Evolutionary conservation across 2,888 invertebrate genomes (phyloP), one percentile per base, ranked within the genome.

Genomic region (Stegophylla sp.): DNA sequence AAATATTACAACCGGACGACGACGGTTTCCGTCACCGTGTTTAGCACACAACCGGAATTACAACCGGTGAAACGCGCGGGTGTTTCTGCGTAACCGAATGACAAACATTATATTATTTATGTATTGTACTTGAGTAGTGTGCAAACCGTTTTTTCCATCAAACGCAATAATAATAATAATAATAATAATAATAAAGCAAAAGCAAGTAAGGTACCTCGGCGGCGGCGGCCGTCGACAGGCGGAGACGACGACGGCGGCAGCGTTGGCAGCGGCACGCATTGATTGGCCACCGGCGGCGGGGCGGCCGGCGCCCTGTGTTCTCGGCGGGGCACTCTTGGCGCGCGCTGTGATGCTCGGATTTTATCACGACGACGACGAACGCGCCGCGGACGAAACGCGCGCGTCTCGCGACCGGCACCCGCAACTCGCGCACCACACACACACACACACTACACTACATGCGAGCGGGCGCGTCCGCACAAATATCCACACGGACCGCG

Each of bases 201-300:
- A n/a, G n/a, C n/a, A n/a, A n/a, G n/a, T n/a, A 9, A 3, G 15
- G 10, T 66, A 76, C 75, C 74, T 74, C n/a, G 75, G 3, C n/a
- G n/a, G 56, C 56, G 66, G 56, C 77, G 59, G 45, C 67, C 67
- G 77, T 64, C 74, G 63, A 64, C 63, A 61, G 51, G 75, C 64
- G 51, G 63, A 48, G 66, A 13, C 73, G 61, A 10, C 71, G 34
- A 28, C 72, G 26, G 48, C 61, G 63, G 48, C 74, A 48, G 48
- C 63, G 74, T 48, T 48, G 41, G 20, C 48, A 45, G 45, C 76
- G 23, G 67, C 28, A 28, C 28, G 67, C 79, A 79, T 79, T 79
- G 79, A 79, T 79, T 71, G 71, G 79, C 79, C 79, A 71, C 79
- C 79, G 79, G 61, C 71, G 61, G 79, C 77, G n/a, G 64, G 61